These are phyloP conservation scores for Galbula dea DNA, from an alignment of 2,113 vertebrate genomes.

Conservation along the genomic window DNA sequence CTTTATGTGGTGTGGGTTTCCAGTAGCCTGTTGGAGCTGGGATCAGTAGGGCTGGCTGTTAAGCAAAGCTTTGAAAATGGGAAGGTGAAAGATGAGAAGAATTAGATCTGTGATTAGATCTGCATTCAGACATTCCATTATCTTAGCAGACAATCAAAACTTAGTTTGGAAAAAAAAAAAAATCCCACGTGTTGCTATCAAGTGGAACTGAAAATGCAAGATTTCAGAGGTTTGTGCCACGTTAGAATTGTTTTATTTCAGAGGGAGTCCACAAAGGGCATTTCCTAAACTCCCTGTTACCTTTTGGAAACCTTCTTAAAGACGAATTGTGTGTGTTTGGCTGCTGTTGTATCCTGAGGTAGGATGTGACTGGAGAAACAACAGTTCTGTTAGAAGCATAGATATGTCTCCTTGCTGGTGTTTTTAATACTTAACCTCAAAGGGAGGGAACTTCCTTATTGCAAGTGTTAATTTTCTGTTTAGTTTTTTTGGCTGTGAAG, in stretches of 20 bases:
- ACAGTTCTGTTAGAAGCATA: neutral
- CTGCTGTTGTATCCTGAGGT: neutral
- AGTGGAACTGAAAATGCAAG: neutral
- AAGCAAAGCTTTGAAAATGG: neutral
- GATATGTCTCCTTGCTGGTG: neutral
- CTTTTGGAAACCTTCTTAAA: neutral
- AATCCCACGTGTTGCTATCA: neutral
- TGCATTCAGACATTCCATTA: neutral
- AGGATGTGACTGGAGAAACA: neutral
- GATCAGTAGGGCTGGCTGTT: neutral
- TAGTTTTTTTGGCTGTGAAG: neutral
- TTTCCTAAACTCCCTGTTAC: neutral
- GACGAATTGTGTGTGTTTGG: neutral
- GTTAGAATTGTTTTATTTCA: neutral
- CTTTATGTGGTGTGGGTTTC: neutral
- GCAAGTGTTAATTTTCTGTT: neutral
- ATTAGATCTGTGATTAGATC: too few relatives aligned
- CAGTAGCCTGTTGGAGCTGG: neutral
- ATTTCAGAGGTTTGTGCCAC: neutral
- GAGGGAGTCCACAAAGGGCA: neutral
- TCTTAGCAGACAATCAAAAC: neutral
- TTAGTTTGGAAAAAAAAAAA: neutral
- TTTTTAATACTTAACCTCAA: neutral
- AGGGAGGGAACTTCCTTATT: constrained; percentile 36
- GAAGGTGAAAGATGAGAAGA: neutral